These are phyloP conservation scores for Prunella himalayana DNA, from an alignment of 2,113 vertebrate genomes.

Conservation along the genomic window DNA sequence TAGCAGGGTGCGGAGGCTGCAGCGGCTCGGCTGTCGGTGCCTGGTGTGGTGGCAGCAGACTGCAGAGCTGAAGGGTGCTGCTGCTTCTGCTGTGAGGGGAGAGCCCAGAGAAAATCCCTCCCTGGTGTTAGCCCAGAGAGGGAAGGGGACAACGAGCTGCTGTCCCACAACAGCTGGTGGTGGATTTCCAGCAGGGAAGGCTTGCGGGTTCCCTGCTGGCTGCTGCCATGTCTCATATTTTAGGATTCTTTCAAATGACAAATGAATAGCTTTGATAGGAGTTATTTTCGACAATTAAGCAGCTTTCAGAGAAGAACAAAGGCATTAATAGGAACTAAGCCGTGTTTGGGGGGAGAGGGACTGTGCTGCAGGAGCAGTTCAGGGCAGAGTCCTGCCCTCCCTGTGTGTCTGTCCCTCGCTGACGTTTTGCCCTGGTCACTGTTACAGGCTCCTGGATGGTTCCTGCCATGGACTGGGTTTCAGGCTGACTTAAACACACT, in stretches of 20 bases:
- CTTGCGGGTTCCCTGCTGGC: slow-evolving; percentile 9
- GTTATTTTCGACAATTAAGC: background rate
- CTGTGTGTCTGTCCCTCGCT: background rate
- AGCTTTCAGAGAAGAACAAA: background rate
- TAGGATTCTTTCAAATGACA: background rate
- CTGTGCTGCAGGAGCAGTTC: background rate
- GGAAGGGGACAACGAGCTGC: background rate
- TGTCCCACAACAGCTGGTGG: background rate
- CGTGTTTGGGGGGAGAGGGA: background rate
- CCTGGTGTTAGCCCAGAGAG: background rate
- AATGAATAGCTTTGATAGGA: background rate
- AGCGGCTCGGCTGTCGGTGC: rapidly evolving
- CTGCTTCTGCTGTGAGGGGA: background rate
- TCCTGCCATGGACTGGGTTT: background rate
- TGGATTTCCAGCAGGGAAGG: slow-evolving; percentile 29
- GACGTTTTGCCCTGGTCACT: background rate
- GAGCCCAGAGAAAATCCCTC: background rate
- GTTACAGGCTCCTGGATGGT: background rate
- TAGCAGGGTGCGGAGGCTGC: background rate
- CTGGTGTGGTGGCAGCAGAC: background rate
- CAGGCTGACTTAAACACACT: background rate
- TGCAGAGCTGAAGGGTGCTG: background rate
- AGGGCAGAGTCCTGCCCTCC: background rate
- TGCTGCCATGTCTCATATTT: background rate
- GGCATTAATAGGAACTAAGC: background rate